Conservation (phyloP, 2,797 vertebrate species). For the Acanthopagrus latus region DNA sequence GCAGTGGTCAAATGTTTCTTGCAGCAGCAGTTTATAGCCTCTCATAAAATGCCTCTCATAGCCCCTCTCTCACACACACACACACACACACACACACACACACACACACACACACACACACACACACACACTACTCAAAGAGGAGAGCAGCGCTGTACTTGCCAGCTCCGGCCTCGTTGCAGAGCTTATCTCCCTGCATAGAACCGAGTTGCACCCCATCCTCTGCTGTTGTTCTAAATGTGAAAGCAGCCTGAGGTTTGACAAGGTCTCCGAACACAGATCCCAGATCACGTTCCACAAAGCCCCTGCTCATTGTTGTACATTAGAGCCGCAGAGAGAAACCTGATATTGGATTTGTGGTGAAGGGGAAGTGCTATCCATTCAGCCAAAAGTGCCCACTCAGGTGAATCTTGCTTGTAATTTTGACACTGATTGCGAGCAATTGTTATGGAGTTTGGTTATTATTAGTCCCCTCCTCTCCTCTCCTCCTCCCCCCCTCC, state of each 20-base stretch:
- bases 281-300: constrained; percentile 70
- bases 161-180: constrained; percentile 45
- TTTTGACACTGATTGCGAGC: constrained; percentile 70
- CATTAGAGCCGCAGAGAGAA: constrained; percentile 70
- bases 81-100: constrained; percentile 20
- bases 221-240: constrained; percentile 54
- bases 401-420: constrained; percentile 65
- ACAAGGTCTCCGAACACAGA: constrained; percentile 67
- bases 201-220: constrained; percentile 43
- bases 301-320: constrained; percentile 61
- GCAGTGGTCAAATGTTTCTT: constrained; percentile 31
- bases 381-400: constrained; percentile 76
- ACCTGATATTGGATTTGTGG: constrained; percentile 70
- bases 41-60: constrained; percentile 43
- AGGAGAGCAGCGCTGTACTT: constrained; percentile 30
- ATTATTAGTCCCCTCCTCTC: constrained; percentile 15
- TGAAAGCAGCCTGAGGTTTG: constrained; percentile 61
- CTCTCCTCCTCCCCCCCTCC: constrained; percentile 5
- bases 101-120: neutral
- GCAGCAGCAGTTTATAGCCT: constrained; percentile 47
- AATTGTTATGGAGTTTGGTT: constrained; percentile 32
- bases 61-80: neutral
- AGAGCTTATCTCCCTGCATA: constrained; percentile 52
- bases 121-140: constrained; percentile 20
- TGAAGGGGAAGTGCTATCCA: constrained; percentile 61